phyloP scores from a whole-genome alignment of 2,113 vertebrate genomes.

The Perca schrenkii region DNA sequence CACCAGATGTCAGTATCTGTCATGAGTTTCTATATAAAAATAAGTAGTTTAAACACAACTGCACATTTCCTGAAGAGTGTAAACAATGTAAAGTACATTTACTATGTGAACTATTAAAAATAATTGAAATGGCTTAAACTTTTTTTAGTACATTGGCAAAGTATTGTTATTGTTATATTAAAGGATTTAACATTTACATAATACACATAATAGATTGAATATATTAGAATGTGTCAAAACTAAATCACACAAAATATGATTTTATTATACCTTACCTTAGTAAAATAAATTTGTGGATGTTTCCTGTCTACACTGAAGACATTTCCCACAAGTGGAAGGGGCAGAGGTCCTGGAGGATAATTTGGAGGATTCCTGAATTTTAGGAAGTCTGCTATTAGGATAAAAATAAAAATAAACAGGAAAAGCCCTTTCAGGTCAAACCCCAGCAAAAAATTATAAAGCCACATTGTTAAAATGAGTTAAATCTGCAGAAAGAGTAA shows the following conservation, averaged over 20 bases:
- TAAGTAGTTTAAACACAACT: not conserved
- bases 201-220: not conserved
- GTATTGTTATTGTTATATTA: too few species aligned
- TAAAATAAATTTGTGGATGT: constrained; percentile 72
- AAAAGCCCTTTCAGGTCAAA: constrained; percentile 73
- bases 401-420: constrained; percentile 74
- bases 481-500: not conserved
- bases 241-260: not conserved
- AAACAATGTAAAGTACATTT: not conserved
- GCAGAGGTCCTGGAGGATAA: constrained; percentile 82
- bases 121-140: too few species aligned
- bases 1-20: constrained; percentile 8
- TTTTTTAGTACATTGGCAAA: not conserved
- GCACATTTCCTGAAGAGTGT: not conserved
- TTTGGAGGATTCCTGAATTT: constrained; percentile 77
- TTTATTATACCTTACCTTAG: constrained; percentile 57
- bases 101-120: not conserved
- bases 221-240: not conserved
- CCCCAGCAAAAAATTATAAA: constrained; percentile 58
- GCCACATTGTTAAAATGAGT: constrained; percentile 64
- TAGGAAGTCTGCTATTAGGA: constrained; percentile 77
- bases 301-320: constrained; percentile 62
- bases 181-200: too few species aligned
- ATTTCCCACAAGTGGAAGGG: constrained; percentile 83
- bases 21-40: not conserved